phyloP scores from a whole-genome alignment of 1,140 invertebrate genomes.

The Drosophila subobscura region DNA sequence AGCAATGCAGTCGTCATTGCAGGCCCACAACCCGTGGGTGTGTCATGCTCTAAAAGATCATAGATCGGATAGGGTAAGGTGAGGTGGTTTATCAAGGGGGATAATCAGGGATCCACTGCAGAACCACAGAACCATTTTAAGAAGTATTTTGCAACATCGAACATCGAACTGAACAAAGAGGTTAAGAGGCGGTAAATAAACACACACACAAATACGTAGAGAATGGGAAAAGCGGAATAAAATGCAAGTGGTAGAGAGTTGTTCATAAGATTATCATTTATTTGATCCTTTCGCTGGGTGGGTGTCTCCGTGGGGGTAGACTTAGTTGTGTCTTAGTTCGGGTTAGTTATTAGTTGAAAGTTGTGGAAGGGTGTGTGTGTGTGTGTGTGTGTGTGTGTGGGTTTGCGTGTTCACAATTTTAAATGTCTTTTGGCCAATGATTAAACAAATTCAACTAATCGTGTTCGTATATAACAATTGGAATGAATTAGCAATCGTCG shows the following conservation, averaged over 20 bases:
- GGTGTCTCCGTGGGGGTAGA: conserved; percentile 19
- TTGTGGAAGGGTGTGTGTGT: background rate
- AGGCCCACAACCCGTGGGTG: conserved; percentile 23
- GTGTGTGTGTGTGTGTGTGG: background rate
- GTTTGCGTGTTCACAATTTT: conserved; percentile 51
- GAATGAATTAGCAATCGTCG: conserved; percentile 50
- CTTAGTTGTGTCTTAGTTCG: conserved; percentile 19
- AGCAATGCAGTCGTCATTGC: conserved; percentile 44
- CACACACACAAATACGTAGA: conserved; percentile 14
- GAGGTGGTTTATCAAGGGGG: conserved; percentile 25
- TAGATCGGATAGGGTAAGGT: conserved; percentile 18
- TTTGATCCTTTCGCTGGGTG: conserved; percentile 25
- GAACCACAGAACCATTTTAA: background rate
- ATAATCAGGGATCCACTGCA: conserved; percentile 17
- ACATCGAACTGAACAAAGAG: conserved; percentile 17
- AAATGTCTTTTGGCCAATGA: conserved; percentile 45
- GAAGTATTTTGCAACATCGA: conserved; percentile 23
- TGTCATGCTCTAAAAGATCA: conserved; percentile 44
- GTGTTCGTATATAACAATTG: conserved; percentile 33
- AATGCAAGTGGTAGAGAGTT: conserved; percentile 44
- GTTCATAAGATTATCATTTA: conserved; percentile 51
- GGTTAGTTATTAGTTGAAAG: conserved; percentile 15
- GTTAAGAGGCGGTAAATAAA: conserved; percentile 29
- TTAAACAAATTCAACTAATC: conserved; percentile 28
- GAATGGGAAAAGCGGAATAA: conserved; percentile 39